These are phyloP conservation scores for Polylopha cassiicola DNA, from an alignment of 2,888 invertebrate species.

Conservation along the genomic window DNA sequence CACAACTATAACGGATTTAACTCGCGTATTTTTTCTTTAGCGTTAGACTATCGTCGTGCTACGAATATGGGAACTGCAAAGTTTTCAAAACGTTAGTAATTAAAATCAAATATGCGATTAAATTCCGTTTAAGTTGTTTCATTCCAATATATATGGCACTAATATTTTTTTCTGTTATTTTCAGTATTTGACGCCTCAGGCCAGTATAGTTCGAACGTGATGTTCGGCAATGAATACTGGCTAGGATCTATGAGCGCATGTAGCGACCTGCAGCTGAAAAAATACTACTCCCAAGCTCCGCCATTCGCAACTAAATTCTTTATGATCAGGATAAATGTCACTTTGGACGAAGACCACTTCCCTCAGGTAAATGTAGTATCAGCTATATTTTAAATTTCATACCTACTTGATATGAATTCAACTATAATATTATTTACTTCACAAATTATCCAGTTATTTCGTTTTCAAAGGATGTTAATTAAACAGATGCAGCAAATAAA, in stretches of 20 bases:
- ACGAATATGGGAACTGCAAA: too few relatives aligned
- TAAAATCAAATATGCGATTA: constrained; percentile 2
- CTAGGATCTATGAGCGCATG: constrained; percentile 85
- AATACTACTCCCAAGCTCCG: constrained; percentile 71
- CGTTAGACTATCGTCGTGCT: too few relatives aligned
- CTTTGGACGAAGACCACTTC: constrained; percentile 70
- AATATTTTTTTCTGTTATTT: constrained; percentile 27
- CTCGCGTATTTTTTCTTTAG: too few relatives aligned
- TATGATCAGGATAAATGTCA: constrained; percentile 78
- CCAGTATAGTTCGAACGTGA: constrained; percentile 84
- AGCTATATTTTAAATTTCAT: too few relatives aligned
- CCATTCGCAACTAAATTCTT: constrained; percentile 80
- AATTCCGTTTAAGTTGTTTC: not conserved
- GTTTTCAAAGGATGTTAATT: too few relatives aligned
- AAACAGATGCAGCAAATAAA: too few relatives aligned
- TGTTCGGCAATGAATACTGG: constrained; percentile 91
- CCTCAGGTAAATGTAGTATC: constrained; percentile 75
- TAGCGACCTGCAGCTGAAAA: constrained; percentile 77
- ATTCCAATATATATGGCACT: not conserved
- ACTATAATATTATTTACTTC: too few relatives aligned
- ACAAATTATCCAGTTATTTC: too few relatives aligned
- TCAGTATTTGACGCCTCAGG: constrained; percentile 89
- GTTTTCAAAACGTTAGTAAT: too few relatives aligned
- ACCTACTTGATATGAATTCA: too few relatives aligned
- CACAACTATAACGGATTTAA: too few relatives aligned